Percentiles rank a stretch among this genome's conserved stretches.
These are phyloP conservation scores for Xerus rutilus DNA, from an alignment of 2,797 vertebrate genomes.

Conservation along the genomic window DNA sequence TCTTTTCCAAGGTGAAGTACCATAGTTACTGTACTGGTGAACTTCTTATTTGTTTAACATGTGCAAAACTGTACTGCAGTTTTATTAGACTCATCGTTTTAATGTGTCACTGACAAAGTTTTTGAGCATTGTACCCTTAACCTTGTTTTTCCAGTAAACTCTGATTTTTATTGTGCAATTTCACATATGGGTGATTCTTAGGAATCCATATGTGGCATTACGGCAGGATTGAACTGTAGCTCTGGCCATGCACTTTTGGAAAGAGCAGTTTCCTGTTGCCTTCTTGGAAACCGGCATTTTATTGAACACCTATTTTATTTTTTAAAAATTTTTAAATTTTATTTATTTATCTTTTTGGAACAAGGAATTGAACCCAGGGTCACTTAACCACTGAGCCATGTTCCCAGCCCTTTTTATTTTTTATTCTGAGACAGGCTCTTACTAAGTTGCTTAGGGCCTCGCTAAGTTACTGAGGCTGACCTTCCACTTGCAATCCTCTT, in stretches of 20 bases:
- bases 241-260: neutral
- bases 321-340: neutral
- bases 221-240: neutral
- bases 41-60: neutral
- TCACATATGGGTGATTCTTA: neutral
- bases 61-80: neutral
- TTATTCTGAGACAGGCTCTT: too few species aligned
- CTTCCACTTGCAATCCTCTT: too few species aligned
- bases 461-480: too few species aligned
- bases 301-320: neutral
- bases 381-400: too few species aligned
- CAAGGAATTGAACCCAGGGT: too few species aligned
- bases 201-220: neutral
- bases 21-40: neutral
- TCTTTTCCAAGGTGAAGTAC: neutral
- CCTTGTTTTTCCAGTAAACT: neutral
- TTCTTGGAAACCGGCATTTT: neutral
- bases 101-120: neutral
- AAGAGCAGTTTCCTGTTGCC: accelerated
- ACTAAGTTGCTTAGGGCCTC: too few species aligned
- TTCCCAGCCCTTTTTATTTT: too few species aligned
- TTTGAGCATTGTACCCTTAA: neutral
- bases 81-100: neutral
- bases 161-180: neutral
- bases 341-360: neutral